Evolutionary conservation across 2,797 vertebrate species (phyloP).

Genomic region (Phalanger gymnotis): DNA sequence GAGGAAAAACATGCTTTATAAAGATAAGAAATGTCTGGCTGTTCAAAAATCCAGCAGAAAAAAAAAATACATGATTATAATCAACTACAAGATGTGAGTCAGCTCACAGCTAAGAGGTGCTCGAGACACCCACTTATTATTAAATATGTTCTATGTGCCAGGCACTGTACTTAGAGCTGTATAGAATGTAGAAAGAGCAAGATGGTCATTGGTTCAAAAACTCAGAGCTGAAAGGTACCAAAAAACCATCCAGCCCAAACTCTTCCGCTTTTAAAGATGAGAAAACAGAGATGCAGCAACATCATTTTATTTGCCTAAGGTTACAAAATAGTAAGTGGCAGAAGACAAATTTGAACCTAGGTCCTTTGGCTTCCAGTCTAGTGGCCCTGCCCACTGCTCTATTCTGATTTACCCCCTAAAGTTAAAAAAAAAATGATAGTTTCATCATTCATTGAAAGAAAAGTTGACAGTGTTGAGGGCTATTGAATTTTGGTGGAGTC

Average conservation of each 20-base stretch:
- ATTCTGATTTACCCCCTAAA: background rate
- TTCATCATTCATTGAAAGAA: background rate
- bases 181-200: background rate
- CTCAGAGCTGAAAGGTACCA: background rate
- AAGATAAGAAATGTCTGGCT: conserved; percentile 54
- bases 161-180: background rate
- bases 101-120: background rate
- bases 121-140: background rate
- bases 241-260: background rate
- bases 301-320: background rate
- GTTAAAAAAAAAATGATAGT: background rate
- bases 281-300: background rate
- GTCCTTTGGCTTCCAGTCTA: background rate
- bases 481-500: background rate
- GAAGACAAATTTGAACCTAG: background rate
- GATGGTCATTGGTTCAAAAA: background rate
- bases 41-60: background rate
- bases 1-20: conserved; percentile 48
- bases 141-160: background rate
- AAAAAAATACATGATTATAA: background rate
- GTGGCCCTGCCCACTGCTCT: background rate
- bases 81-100: conserved; percentile 8
- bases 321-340: background rate
- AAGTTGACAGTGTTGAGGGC: background rate
- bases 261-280: background rate